Percentiles rank a stretch among this genome's conserved stretches.
Evolutionary conservation across 2,888 invertebrate genomes (phyloP).

Genomic region (Drosophila dives): DNA sequence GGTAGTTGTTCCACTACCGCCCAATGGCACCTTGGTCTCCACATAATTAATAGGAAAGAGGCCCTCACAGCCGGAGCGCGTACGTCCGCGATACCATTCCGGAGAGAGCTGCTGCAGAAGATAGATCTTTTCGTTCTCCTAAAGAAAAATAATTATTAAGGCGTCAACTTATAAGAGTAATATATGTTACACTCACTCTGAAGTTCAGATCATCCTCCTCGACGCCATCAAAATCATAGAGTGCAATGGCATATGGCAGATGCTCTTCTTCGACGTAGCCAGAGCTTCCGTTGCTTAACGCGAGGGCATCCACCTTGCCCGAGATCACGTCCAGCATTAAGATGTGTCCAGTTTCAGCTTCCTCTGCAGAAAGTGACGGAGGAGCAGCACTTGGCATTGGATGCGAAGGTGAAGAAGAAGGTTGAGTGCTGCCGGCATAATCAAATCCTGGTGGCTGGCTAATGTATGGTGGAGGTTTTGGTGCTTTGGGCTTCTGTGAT

Average conservation of each 20-base stretch:
- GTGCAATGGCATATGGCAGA: constrained; percentile 90
- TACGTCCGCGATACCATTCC: constrained; percentile 92
- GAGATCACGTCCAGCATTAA: constrained; percentile 83
- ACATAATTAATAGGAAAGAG: constrained; percentile 94
- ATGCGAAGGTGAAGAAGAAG: constrained; percentile 86
- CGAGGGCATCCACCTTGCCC: constrained; percentile 81
- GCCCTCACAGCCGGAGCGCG: constrained; percentile 89
- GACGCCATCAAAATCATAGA: constrained; percentile 91
- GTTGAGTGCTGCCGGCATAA: constrained; percentile 3
- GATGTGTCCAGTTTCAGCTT: constrained; percentile 62
- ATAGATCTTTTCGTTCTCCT: constrained; percentile 90
- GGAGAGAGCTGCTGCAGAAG: constrained; percentile 89
- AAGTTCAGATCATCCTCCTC: constrained; percentile 92
- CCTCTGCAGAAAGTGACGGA: constrained; percentile 87
- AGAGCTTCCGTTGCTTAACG: constrained; percentile 63
- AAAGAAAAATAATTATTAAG: constrained; percentile 40
- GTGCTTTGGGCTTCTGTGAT: constrained; percentile 84
- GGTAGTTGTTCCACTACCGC: constrained; percentile 67
- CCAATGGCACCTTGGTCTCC: constrained; percentile 90
- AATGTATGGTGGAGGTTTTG: constrained; percentile 78
- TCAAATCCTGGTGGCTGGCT: constrained; percentile 50
- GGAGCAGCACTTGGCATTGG: constrained; percentile 93
- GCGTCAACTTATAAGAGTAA: background rate
- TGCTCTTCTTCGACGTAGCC: constrained; percentile 74
- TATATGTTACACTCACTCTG: constrained; percentile 87